Conservation (phyloP, 2,797 vertebrate genomes). For the Jordanella pulchra region DNA sequence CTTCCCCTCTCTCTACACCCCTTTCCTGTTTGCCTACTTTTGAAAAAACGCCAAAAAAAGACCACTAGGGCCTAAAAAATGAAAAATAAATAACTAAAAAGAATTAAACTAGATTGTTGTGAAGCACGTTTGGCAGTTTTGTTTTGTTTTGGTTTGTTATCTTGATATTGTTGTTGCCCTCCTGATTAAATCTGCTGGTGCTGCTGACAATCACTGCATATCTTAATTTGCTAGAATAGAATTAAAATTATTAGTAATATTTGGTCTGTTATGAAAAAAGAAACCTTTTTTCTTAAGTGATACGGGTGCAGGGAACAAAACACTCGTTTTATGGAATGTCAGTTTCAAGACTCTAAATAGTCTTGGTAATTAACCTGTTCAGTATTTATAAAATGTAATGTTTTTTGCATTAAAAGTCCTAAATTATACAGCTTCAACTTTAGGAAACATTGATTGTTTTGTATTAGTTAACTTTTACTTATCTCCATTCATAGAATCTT, state of each 20-base stretch:
- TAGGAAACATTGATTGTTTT: neutral
- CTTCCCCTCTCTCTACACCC: too few species aligned
- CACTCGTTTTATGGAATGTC: neutral
- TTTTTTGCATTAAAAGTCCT: neutral
- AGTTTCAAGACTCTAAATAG: neutral
- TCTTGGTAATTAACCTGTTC: neutral
- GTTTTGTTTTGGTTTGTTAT: neutral
- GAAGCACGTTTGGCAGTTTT: conserved; percentile 18
- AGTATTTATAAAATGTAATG: neutral
- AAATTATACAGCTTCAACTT: neutral
- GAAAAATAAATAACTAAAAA: too few species aligned
- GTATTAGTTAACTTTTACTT: neutral
- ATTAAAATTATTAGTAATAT: neutral
- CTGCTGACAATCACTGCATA: neutral
- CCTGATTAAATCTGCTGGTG: neutral
- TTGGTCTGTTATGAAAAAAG: neutral
- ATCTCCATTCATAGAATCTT: neutral
- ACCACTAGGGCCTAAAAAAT: too few species aligned
- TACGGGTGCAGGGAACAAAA: neutral
- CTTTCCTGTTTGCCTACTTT: too few species aligned
- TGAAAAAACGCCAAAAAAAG: too few species aligned
- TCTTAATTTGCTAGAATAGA: neutral
- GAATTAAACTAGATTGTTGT: conserved; percentile 15
- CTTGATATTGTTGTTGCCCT: conserved; percentile 9
- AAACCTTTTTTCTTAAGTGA: neutral